These are phyloP conservation scores for Caenorhabditis macrosperma DNA, from an alignment of 2,888 invertebrate genomes.

Conservation along the genomic window DNA sequence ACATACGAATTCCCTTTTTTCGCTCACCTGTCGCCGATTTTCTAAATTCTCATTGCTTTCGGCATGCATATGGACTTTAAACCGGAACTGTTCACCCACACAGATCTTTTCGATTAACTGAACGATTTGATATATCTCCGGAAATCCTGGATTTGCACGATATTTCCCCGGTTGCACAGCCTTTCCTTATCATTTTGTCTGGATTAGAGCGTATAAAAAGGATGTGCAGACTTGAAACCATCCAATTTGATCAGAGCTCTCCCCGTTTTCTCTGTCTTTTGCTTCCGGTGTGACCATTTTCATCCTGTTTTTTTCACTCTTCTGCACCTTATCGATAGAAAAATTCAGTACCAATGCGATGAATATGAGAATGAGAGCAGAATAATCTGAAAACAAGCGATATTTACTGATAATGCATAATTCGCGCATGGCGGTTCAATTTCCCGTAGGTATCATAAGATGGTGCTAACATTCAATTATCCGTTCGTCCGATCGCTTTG, in stretches of 20 bases:
- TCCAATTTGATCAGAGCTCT: not conserved
- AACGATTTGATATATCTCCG: not conserved
- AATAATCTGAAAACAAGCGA: not conserved
- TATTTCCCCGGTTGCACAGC: slow-evolving; percentile 14
- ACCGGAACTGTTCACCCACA: slow-evolving; percentile 1
- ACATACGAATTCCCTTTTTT: slow-evolving; percentile 27
- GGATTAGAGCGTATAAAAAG: slow-evolving; percentile 5
- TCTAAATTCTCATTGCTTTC: not conserved
- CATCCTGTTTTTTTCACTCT: too few species aligned
- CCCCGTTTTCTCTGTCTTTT: not conserved
- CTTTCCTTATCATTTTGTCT: slow-evolving; percentile 23
- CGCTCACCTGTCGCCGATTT: not conserved
- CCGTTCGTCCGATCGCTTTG: slow-evolving; percentile 6
- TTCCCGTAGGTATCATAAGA: slow-evolving; percentile 26
- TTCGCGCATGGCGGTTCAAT: slow-evolving; percentile 1
- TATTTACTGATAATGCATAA: not conserved
- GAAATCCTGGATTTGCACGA: not conserved
- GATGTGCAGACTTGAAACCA: slow-evolving; percentile 4
- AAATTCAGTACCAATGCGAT: too few species aligned
- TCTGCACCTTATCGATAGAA: too few species aligned
- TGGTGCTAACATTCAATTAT: slow-evolving; percentile 15
- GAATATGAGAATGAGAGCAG: too few species aligned
- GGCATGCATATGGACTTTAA: not conserved
- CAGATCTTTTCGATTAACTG: not conserved
- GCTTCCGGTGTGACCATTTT: too few species aligned